Evolutionary conservation across 2,797 vertebrate genomes (phyloP).

Genomic region (Micropoecilia bifurca): DNA sequence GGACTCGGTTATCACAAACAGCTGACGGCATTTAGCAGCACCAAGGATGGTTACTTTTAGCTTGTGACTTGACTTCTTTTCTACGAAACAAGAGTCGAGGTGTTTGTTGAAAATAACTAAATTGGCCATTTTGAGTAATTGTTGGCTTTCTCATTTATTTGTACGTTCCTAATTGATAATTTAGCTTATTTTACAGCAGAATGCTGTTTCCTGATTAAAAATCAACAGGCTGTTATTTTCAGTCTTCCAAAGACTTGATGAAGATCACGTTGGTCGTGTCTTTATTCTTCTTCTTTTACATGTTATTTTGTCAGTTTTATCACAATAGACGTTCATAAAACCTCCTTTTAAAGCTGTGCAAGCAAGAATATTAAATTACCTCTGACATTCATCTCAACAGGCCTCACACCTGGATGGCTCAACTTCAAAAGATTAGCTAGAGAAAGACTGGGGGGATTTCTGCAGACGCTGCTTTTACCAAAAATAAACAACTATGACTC

Average conservation of each 20-base stretch:
- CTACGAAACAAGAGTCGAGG: not conserved
- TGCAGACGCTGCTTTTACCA: not conserved
- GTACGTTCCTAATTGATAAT: not conserved
- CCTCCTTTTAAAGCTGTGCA: not conserved
- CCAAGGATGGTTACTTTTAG: too few species aligned
- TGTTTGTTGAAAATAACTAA: not conserved
- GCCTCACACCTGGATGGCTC: too few species aligned
- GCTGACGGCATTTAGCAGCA: too few species aligned
- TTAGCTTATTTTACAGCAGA: not conserved
- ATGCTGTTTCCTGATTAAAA: not conserved
- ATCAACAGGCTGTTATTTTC: not conserved
- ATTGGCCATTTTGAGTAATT: not conserved
- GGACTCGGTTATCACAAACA: too few species aligned
- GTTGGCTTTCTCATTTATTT: not conserved
- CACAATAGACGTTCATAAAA: not conserved
- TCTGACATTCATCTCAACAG: too few species aligned
- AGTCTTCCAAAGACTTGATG: not conserved
- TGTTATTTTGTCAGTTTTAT: not conserved
- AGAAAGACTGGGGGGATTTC: not conserved
- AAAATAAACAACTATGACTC: not conserved
- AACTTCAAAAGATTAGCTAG: constrained; percentile 31
- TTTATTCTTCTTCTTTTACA: not conserved
- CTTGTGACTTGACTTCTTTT: not conserved
- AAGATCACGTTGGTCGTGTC: not conserved
- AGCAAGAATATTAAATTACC: not conserved